Base-by-base conservation (phyloP, 2,113 vertebrate species). In the Aplodontia rufa region DNA sequence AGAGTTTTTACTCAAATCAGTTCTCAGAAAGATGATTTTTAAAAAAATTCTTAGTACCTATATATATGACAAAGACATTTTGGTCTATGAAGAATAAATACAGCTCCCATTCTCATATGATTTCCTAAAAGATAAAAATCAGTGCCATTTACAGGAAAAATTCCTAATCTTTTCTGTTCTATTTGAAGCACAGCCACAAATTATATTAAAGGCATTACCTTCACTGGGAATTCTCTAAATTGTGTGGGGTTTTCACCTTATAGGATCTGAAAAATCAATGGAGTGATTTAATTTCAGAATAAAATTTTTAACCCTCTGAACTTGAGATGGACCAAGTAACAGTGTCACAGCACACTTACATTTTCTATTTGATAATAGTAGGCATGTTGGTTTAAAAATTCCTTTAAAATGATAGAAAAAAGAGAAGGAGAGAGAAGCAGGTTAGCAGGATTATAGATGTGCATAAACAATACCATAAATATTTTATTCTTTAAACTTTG, bases 171-270 rank as follows among this genome's bases (percentile, higher is more conserved):
- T 94, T 55, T 85, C 49, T 51, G 69, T 66, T n/a, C 75, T 71
- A 40, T 81, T 80, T 83, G 64, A 97, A 83, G 68, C 78, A 84
- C 2, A 87, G 20, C 90, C 49, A 40, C 62, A 96, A 95, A 95
- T 84, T 80, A 81, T 91, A 49, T 71, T 74, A 45, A 95, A 74
- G 26, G 24, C 30, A 68, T 88, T 4, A 12, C 30, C 49, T 14
- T 53, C 60, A 47, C 37, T 62, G 45, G n/a, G 66, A 47, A 78
- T 83, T 78, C 79, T 62, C 88, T 58, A 88, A 51, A 69, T 8
- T 24, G 2, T 51, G 6, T 47, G 62, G 12, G 17, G 49, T 78
- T 97, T 81, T 80, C n/a, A 37, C 20, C 26, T 74, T 9, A 16
- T 8, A 93, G 28, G 20, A 37, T 62, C 69, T 74, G 13, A 6